Conservation (phyloP, 2,888 invertebrate species). For the Eudasyphora cyanicolor region DNA sequence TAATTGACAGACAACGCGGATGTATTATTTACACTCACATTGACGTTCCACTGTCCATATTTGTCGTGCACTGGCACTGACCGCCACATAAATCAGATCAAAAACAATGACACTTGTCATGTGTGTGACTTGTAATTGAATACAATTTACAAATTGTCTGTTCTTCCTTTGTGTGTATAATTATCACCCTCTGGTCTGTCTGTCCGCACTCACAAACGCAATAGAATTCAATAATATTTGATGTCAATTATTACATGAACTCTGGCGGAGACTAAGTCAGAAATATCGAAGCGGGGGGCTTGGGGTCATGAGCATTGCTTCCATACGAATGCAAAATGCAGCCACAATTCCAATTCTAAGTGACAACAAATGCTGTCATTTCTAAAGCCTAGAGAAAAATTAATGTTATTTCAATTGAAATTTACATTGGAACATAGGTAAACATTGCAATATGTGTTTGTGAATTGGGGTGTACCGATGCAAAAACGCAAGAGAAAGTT, state of each 20-base stretch:
- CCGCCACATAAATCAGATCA: background rate
- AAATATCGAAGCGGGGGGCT: background rate
- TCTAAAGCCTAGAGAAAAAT: background rate
- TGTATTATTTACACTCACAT: background rate
- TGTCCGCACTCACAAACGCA: background rate
- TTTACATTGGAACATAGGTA: background rate
- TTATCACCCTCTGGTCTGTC: background rate
- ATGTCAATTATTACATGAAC: conserved; percentile 57
- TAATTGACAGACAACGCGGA: background rate
- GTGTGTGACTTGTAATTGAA: background rate
- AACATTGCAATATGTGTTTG: background rate
- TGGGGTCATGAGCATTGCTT: background rate
- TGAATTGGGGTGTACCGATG: too few relatives aligned
- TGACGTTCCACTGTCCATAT: background rate
- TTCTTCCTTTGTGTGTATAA: background rate
- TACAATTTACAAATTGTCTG: background rate
- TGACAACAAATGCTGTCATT: conserved; percentile 9
- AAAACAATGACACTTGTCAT: background rate
- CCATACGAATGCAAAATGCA: background rate
- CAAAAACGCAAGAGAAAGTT: too few relatives aligned
- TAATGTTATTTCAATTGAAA: background rate
- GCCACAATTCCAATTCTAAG: background rate
- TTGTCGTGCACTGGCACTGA: background rate
- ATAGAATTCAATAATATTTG: conserved; percentile 30
- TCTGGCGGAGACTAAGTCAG: background rate